Conservation (phyloP, 1,140 invertebrate species). For the Pogonomyrmex californicus region DNA sequence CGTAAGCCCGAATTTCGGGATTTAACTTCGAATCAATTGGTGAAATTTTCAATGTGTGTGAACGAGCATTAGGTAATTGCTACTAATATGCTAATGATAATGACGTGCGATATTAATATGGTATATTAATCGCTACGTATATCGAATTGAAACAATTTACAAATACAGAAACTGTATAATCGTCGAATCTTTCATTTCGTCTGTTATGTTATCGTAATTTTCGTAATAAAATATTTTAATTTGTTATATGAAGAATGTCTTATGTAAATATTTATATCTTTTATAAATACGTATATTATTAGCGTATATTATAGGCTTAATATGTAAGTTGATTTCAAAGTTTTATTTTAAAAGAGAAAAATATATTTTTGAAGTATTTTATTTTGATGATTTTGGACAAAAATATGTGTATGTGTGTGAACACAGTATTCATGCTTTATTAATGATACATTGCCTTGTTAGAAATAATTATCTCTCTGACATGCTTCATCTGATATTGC, state of each 20-base stretch:
- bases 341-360: not conserved
- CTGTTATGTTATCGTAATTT: not conserved
- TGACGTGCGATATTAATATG: not conserved
- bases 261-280: not conserved
- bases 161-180: no score
- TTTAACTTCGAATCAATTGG: not conserved
- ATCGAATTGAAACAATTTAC: not conserved
- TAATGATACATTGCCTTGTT: not conserved
- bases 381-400: not conserved
- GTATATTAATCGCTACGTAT: not conserved
- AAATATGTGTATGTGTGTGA: no score
- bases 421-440: not conserved
- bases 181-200: not conserved
- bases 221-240: not conserved
- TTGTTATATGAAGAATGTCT: not conserved
- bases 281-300: no score
- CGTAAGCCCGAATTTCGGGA: constrained; percentile 5
- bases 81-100: not conserved
- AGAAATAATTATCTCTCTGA: not conserved
- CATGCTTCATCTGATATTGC: not conserved
- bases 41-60: constrained; percentile 13
- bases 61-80: constrained; percentile 21
- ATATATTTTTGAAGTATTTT: not conserved
- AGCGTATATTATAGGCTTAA: not conserved
- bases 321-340: constrained; percentile 1